Percentiles rank a stretch among this genome's conserved stretches.
Conservation (phyloP, 2,113 vertebrate genomes). For the Mus pahari region DNA sequence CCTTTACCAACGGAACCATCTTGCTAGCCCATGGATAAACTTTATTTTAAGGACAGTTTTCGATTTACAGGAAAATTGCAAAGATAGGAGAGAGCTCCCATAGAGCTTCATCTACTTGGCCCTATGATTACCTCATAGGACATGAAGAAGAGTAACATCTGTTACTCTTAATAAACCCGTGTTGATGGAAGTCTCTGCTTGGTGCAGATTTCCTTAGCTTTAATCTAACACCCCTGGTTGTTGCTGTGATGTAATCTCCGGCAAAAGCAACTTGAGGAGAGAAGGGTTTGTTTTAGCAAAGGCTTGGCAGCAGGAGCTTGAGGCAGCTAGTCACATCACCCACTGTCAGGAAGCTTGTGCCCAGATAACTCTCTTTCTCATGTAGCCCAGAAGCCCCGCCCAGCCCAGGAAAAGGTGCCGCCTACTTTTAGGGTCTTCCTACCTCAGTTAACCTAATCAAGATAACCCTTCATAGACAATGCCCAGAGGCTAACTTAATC, state of each 20-base stretch:
- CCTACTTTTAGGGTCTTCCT: background rate
- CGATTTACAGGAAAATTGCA: background rate
- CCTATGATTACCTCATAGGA: background rate
- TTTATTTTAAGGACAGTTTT: background rate
- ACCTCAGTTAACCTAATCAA: background rate
- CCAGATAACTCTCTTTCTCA: background rate
- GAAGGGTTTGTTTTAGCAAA: background rate
- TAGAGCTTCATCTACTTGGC: background rate
- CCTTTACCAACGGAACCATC: background rate
- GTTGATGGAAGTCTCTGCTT: background rate
- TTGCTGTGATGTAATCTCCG: background rate
- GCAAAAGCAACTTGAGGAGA: background rate
- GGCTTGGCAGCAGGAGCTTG: background rate
- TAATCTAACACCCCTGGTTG: background rate
- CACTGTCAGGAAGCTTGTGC: background rate
- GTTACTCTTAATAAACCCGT: background rate
- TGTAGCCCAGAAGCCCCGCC: background rate
- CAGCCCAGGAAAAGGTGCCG: background rate
- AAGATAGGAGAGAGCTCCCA: background rate
- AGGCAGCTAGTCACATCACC: background rate
- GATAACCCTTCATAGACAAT: background rate
- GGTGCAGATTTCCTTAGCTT: background rate
- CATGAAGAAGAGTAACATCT: background rate
- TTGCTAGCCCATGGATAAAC: background rate
- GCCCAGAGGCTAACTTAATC: background rate